phyloP scores from a whole-genome alignment of 2,888 invertebrate genomes.

The Sussaba pulchella region DNA sequence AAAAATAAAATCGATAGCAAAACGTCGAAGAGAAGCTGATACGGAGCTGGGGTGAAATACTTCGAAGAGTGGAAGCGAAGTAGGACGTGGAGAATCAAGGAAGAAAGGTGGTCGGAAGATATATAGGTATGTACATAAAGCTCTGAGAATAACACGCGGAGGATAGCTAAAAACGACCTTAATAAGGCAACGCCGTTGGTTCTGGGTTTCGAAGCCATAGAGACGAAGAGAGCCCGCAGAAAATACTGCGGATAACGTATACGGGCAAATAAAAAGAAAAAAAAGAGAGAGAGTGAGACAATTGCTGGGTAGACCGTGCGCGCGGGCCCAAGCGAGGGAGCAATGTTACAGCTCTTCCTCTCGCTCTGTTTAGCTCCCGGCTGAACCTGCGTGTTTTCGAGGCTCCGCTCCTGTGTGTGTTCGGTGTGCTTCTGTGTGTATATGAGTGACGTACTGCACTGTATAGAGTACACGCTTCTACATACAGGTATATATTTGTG shows the following conservation, averaged over 20 bases:
- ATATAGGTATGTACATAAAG: not conserved
- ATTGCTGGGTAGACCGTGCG: not conserved
- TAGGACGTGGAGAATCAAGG: slow-evolving; percentile 2
- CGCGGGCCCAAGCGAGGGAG: slow-evolving; percentile 9
- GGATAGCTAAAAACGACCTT: slow-evolving; percentile 55
- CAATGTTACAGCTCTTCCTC: slow-evolving; percentile 15
- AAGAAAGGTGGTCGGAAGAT: slow-evolving; percentile 36
- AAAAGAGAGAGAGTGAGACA: slow-evolving; percentile 1
- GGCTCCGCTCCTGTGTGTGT: slow-evolving; percentile 18
- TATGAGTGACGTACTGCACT: not conserved
- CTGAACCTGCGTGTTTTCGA: slow-evolving; percentile 40
- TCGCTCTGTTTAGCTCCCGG: slow-evolving; percentile 35
- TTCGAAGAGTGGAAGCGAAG: not conserved
- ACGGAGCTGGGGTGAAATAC: not conserved
- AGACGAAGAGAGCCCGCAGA: slow-evolving; percentile 37
- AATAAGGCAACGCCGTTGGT: slow-evolving; percentile 58
- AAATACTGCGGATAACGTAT: slow-evolving; percentile 43
- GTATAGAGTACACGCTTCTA: no score
- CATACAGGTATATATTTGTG: not conserved
- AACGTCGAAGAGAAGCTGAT: slow-evolving; percentile 2
- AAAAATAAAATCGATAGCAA: slow-evolving; percentile 11
- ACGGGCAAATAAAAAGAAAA: slow-evolving; percentile 23
- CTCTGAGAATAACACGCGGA: slow-evolving; percentile 42
- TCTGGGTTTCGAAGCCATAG: slow-evolving; percentile 43
- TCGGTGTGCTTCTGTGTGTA: not conserved